phyloP scores from a whole-genome alignment of 1,140 invertebrate genomes.

The Drosophila rufa region DNA sequence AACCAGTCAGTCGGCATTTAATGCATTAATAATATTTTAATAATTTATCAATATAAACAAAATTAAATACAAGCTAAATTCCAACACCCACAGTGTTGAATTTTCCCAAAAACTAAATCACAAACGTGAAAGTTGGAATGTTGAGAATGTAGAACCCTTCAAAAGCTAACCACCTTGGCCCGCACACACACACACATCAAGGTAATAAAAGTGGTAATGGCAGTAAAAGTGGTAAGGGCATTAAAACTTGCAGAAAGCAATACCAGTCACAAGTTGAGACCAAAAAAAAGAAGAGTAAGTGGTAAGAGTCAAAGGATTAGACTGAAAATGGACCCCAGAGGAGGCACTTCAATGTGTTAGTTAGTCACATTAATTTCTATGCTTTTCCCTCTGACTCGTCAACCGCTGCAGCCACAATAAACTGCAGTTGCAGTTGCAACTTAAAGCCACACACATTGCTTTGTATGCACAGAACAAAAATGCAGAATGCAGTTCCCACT shows the following conservation, averaged over 20 bases:
- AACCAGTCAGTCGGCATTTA: too few species aligned
- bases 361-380: slow-evolving; percentile 25
- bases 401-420: slow-evolving; percentile 57
- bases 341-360: slow-evolving; percentile 13
- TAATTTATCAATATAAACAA: too few species aligned
- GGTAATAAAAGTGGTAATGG: slow-evolving; percentile 27
- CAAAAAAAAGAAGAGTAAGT: not conserved
- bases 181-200: slow-evolving; percentile 4
- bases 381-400: slow-evolving; percentile 15
- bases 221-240: slow-evolving; percentile 15
- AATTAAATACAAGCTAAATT: too few species aligned
- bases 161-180: slow-evolving; percentile 5
- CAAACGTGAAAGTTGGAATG: not conserved
- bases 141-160: slow-evolving; percentile 1
- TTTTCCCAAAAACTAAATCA: not conserved
- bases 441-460: slow-evolving; percentile 52
- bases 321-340: not conserved
- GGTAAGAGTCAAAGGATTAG: slow-evolving; percentile 20
- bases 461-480: slow-evolving; percentile 44
- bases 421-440: slow-evolving; percentile 49
- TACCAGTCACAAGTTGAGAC: slow-evolving; percentile 15
- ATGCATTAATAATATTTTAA: too few species aligned
- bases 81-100: not conserved
- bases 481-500: slow-evolving; percentile 18
- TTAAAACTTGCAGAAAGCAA: slow-evolving; percentile 30